phyloP scores from a whole-genome alignment of 2,113 vertebrate species.

The Numida meleagris region DNA sequence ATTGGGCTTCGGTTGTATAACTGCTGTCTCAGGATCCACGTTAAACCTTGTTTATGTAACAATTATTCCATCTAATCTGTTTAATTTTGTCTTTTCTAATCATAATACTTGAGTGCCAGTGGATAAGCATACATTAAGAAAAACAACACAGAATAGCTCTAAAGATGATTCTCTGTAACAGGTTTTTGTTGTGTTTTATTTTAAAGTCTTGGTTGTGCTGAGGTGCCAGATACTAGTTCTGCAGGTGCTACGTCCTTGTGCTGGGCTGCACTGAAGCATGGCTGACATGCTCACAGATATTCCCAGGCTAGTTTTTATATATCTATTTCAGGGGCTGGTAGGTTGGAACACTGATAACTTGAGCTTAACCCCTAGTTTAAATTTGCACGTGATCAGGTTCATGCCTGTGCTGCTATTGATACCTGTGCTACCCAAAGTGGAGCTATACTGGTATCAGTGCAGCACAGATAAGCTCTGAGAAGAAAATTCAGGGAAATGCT shows the following conservation, averaged over 20 bases:
- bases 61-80: background rate
- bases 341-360: background rate
- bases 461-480: background rate
- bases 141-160: background rate
- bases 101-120: background rate
- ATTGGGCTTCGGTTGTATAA: background rate
- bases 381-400: background rate
- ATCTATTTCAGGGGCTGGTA: background rate
- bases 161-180: background rate
- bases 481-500: background rate
- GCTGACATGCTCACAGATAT: background rate
- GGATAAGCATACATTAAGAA: background rate
- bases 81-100: background rate
- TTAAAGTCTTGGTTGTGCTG: background rate
- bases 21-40: background rate
- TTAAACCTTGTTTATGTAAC: background rate
- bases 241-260: background rate
- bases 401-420: background rate
- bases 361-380: background rate
- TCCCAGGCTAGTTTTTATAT: background rate
- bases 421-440: background rate
- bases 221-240: background rate
- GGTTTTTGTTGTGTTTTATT: background rate
- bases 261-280: background rate
- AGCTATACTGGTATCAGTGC: background rate